phyloP scores from a whole-genome alignment of 2,888 invertebrate species.

The Dyspetes luteomarginatus region DNA sequence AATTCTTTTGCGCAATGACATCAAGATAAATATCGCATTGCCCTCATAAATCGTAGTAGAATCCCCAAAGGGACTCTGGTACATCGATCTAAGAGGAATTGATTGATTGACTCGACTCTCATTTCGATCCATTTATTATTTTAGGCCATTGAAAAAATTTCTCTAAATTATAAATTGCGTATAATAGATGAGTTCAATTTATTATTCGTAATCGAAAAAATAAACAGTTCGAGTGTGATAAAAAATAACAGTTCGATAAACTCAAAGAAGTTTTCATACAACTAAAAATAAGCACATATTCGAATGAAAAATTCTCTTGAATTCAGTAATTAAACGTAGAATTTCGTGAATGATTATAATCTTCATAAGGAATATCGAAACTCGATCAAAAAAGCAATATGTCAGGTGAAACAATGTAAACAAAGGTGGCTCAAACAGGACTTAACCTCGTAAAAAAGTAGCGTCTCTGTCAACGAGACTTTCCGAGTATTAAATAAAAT shows the following conservation, averaged over 20 bases:
- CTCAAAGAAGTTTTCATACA: not conserved
- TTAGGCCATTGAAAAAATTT: not conserved
- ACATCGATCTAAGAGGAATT: conserved; percentile 56
- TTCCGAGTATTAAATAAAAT: not conserved
- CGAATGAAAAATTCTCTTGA: conserved; percentile 21
- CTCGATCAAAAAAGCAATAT: not conserved
- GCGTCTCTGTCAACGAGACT: conserved; percentile 15
- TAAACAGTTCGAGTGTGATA: no score
- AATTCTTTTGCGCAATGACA: no score
- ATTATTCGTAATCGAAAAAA: no score
- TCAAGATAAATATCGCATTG: no score
- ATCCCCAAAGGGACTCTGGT: no score
- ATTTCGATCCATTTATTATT: no score
- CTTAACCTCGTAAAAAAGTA: conserved; percentile 36
- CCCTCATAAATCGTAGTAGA: no score
- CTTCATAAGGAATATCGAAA: not conserved
- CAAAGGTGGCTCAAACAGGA: conserved; percentile 43
- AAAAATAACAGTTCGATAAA: not conserved
- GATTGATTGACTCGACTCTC: conserved; percentile 21
- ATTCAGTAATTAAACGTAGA: not conserved
- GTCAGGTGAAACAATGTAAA: conserved; percentile 50
- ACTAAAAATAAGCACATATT: conserved; percentile 26
- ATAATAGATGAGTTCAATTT: no score
- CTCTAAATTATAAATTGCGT: no score
- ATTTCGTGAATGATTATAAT: not conserved